A percentile compares a stretch with the other conserved stretches of the same genome.
phyloP scores from a whole-genome alignment of 2,888 invertebrate species.

The Papilio protenor region DNA sequence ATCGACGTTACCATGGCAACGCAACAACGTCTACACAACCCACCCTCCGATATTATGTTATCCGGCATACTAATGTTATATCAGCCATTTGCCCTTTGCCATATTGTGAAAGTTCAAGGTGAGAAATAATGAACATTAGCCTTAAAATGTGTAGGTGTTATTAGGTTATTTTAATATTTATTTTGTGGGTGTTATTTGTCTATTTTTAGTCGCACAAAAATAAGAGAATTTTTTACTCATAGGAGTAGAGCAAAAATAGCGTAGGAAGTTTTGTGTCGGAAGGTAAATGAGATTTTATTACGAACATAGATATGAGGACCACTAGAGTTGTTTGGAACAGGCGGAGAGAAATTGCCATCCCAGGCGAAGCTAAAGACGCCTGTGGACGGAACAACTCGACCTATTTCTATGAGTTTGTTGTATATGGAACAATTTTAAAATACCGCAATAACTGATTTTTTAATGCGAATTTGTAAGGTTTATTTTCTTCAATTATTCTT shows the following conservation, averaged over 20 bases:
- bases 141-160: not conserved
- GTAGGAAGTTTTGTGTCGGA: not conserved
- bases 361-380: constrained; percentile 26
- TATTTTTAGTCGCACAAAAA: not conserved
- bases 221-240: not conserved
- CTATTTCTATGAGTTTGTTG: not conserved
- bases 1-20: constrained; percentile 27
- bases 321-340: constrained; percentile 20
- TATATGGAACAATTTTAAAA: not conserved
- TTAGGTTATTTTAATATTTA: not conserved
- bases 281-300: not conserved
- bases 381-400: constrained; percentile 25
- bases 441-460: not conserved
- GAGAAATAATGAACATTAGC: not conserved
- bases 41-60: constrained; percentile 8
- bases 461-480: not conserved
- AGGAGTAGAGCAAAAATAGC: not conserved
- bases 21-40: constrained; percentile 16
- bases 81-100: constrained; percentile 25
- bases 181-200: not conserved
- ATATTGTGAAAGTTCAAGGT: constrained; percentile 37
- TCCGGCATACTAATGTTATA: constrained; percentile 22
- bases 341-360: constrained; percentile 16
- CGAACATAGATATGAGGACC: constrained; percentile 19
- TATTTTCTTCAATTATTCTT: not conserved